These are phyloP conservation scores for Halisarca cf. caerulea DNA, from an alignment of 37 sponge, comb jelly and placozoan species.

Conservation along the genomic window DNA sequence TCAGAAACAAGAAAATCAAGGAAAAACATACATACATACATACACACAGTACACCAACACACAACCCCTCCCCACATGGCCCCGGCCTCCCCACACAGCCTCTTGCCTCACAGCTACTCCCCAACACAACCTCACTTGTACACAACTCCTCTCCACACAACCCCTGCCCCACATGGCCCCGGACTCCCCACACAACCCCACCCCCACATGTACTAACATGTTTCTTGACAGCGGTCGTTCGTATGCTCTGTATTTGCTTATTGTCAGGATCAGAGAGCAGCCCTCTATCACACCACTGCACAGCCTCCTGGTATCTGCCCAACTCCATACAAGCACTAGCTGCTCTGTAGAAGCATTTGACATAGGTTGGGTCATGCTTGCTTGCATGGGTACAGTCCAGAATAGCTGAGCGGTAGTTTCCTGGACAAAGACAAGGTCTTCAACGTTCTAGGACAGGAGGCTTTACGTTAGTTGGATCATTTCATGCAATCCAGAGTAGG, in stretches of 20 bases:
- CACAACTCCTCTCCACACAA: no score
- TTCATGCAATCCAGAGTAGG: no score
- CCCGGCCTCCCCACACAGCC: background rate
- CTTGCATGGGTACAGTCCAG: slow-evolving; percentile 63
- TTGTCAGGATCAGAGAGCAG: slow-evolving; percentile 47
- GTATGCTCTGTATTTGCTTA: slow-evolving; percentile 36
- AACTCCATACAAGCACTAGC: slow-evolving; percentile 56
- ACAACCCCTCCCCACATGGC: background rate
- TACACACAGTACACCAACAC: background rate
- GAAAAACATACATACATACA: slow-evolving; percentile 6
- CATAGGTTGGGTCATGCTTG: slow-evolving; percentile 62
- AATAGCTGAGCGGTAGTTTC: slow-evolving; percentile 80
- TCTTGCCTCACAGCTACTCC: background rate
- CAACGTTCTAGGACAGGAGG: no score
- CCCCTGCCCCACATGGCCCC: no score
- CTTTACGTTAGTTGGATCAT: no score
- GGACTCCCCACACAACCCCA: background rate
- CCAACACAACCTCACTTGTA: no score
- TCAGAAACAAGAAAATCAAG: no score
- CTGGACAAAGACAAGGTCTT: slow-evolving; percentile 34
- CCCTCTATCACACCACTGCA: slow-evolving; percentile 86
- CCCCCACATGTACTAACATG: slow-evolving; percentile 24
- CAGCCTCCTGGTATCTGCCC: slow-evolving; percentile 52
- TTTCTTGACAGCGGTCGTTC: slow-evolving; percentile 52
- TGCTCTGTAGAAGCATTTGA: slow-evolving; percentile 76